These are phyloP conservation scores for Amblyraja radiata DNA, from an alignment of 2,797 vertebrate genomes.

Conservation along the genomic window DNA sequence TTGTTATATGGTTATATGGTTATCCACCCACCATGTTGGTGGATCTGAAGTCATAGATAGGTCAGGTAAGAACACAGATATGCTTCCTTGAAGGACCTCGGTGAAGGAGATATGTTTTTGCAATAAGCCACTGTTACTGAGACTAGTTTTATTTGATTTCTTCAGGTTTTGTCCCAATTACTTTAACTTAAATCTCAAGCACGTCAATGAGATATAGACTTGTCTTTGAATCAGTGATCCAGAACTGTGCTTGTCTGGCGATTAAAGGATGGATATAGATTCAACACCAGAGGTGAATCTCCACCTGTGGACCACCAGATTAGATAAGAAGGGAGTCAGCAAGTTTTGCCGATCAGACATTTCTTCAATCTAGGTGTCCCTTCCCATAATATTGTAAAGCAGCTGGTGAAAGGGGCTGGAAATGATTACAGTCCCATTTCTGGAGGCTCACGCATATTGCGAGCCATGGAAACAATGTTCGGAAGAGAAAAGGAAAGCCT, in stretches of 20 bases:
- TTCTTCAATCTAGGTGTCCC: not conserved
- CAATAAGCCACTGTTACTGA: no score
- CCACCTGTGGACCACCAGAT: not conserved
- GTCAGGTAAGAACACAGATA: not conserved
- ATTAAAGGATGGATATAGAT: no score
- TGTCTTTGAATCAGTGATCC: no score
- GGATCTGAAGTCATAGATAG: not conserved
- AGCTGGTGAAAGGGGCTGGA: not conserved
- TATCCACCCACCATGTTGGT: not conserved
- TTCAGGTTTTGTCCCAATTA: no score
- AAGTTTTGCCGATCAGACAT: not conserved
- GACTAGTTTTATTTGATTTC: no score
- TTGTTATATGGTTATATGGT: no score
- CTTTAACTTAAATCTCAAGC: no score
- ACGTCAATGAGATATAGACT: no score
- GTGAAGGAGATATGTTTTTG: no score
- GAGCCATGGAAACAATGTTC: not conserved
- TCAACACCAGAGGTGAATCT: no score
- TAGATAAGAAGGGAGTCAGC: not conserved
- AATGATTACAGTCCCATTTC: not conserved
- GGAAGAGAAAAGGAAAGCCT: not conserved
- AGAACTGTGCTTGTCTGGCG: no score
- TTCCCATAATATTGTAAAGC: not conserved
- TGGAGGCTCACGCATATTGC: not conserved
- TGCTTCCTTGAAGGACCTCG: no score